These are phyloP conservation scores for Morpho achilles DNA, from an alignment of 2,888 invertebrate genomes.

Conservation along the genomic window DNA sequence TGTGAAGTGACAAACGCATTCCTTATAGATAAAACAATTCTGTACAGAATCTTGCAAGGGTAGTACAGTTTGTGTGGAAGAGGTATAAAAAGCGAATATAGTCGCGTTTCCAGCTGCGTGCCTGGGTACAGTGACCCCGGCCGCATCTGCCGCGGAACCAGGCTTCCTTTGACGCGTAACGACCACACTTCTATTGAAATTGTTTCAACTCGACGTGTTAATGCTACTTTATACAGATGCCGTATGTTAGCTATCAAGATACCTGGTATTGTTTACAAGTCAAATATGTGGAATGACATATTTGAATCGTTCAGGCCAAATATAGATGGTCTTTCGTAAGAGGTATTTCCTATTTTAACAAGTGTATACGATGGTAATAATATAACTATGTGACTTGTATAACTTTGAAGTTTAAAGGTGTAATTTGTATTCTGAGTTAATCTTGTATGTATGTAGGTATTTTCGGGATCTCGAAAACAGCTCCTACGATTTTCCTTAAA, in stretches of 20 bases:
- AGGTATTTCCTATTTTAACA: too few relatives aligned
- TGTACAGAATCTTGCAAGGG: background rate
- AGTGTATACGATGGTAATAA: too few relatives aligned
- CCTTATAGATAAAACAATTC: too few relatives aligned
- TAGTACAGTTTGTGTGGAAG: slow-evolving; percentile 4
- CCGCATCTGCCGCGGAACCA: slow-evolving; percentile 56
- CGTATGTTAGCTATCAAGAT: background rate
- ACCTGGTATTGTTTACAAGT: background rate
- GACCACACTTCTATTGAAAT: slow-evolving; percentile 45
- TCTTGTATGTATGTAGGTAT: too few relatives aligned
- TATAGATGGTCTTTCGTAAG: too few relatives aligned
- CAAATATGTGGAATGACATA: background rate
- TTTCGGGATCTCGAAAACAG: too few relatives aligned
- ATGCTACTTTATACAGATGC: slow-evolving; percentile 14
- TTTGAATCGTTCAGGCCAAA: too few relatives aligned
- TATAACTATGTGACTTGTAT: too few relatives aligned
- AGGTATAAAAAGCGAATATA: slow-evolving; percentile 49
- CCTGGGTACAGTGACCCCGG: slow-evolving; percentile 64
- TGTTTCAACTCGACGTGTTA: slow-evolving; percentile 19
- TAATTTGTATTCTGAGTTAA: too few relatives aligned
- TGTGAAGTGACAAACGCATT: too few relatives aligned
- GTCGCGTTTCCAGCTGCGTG: slow-evolving; percentile 53
- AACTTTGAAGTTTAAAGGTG: too few relatives aligned
- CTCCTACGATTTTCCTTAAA: too few relatives aligned
- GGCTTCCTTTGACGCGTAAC: slow-evolving; percentile 53